Evolutionary conservation across 2,113 vertebrate genomes (phyloP), one percentile per base, ranked within the genome.

Genomic region (Cryptotis parvus): DNA sequence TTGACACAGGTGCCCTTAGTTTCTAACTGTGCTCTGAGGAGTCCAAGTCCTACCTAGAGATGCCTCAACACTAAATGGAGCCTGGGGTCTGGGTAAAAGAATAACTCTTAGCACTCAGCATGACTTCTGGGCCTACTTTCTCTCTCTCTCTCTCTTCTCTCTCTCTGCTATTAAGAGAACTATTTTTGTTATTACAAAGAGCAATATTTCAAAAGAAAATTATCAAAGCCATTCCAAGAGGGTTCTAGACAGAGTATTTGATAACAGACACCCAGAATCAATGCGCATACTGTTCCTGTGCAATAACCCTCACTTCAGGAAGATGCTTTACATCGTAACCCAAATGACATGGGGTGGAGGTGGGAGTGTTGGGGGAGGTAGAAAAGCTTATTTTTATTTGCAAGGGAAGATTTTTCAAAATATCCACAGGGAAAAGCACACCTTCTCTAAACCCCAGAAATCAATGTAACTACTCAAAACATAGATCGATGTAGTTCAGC

Each of bases 391-490:
- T 49, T 49, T 26, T 76, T 81, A 52, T 6, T 43, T 84, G 22
- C 55, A 49, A 29, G 66, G 66, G 20, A 58, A 69, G 5, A 0
- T 73, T 73, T 65, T 78, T 84, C 73, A 92, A 87, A 94, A 68
- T 81, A 87, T 85, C 84, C 70, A 12, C 63, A 49, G 58, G 82
- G 94, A 96, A 95, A 81, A 93, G 61, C 82, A 90, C 61, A 66
- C 6, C 70, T 93, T 96, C 65, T 94, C 93, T 9, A 88, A 89
- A 93, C 83, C 97, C 90, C 87, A 90, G 95, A 92, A 82, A 97
- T 93, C 86, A 93, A 85, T 81, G n/a, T 77, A 89, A 63, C 95
- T 95, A 49, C 45, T 49, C 45, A 49, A 49, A 49, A 91, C 76
- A 26, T n/a, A 75, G 91, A 94, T 90, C 91, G 72, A 52, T 92